Conservation (phyloP, 1,140 invertebrate genomes). For the Drosophila burlai region DNA sequence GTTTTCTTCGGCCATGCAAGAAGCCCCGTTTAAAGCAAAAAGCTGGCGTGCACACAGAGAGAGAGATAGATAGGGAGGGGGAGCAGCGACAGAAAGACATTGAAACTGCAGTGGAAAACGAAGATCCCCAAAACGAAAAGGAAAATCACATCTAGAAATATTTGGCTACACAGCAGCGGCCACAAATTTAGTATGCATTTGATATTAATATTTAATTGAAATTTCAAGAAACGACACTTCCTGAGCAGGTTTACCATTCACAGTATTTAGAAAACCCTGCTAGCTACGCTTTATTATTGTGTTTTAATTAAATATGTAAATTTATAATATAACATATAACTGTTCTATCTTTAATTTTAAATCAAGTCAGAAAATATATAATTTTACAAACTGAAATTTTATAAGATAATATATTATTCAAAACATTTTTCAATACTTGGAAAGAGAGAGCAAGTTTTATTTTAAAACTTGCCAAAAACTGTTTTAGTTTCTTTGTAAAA, state of each 20-base stretch:
- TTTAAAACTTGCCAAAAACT: neutral
- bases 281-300: neutral
- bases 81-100: constrained; percentile 19
- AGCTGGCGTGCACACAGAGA: constrained; percentile 34
- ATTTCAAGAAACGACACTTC: neutral
- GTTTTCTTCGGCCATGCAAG: constrained; percentile 51
- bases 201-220: neutral
- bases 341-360: neutral
- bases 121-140: constrained; percentile 9
- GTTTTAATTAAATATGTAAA: neutral
- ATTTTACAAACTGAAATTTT: neutral
- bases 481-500: no score
- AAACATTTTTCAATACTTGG: neutral
- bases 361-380: neutral
- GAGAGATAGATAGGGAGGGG: neutral
- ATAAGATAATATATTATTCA: neutral
- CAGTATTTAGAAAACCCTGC: neutral
- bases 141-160: constrained; percentile 17
- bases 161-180: constrained; percentile 13
- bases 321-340: neutral
- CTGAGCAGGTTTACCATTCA: neutral
- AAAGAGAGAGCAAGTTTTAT: neutral
- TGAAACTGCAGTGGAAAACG: constrained; percentile 21
- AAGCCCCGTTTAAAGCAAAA: constrained; percentile 13
- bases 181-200: neutral